Base-by-base conservation (phyloP, 1,140 invertebrate species). In the Orius laevigatus region DNA sequence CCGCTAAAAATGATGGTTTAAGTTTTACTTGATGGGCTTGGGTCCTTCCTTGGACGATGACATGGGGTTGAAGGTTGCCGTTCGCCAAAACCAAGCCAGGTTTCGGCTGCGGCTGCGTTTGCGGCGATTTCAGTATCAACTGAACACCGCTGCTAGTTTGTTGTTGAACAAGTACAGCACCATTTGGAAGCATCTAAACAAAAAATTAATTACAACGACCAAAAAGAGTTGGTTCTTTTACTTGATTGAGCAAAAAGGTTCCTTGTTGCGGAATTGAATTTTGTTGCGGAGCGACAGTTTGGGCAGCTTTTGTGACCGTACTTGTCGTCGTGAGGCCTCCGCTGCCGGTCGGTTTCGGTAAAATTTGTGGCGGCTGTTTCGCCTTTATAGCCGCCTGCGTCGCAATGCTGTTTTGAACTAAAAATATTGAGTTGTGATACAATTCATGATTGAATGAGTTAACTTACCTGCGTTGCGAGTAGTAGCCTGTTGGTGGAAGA, bases 131-230 rank as follows among this genome's bases (percentile, higher is more conserved):
- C 15, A 67, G 46, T 18, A 66, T 57, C 19, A 68, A 56, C 44
- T 66, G 65, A 9, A 66, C 53, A 18, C 62, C 61, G 45, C 60
- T 58, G 42, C 62, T 57, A 9, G 59, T 56, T 44, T 60, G 62
- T 42, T 63, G 63, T 49, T 66, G 63, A 32, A 68, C 53, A 33
- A 68, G 53, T n/a, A 61, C 61, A 12, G 57, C 60, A 46, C 49
- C 50, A 52, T 53, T 54, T 4, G 55, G 57, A 15, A 59, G 53
- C 53, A 59, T 56, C 57, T 56, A 20, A 9, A 55, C 16, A 16
- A 46, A 34, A 46, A 53, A 52, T 41, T 32, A 43, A 12, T 42
- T 44, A 41, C 3, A 45, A 43, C 5, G 15, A 34, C 10, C 8
- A 25, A 2, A 19, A 18, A 36, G 10, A 45, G 14, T 1, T 18